Percentiles rank a stretch among this genome's conserved stretches.
Conservation (phyloP, 2,797 vertebrate species). For the Lacerta agilis region DNA sequence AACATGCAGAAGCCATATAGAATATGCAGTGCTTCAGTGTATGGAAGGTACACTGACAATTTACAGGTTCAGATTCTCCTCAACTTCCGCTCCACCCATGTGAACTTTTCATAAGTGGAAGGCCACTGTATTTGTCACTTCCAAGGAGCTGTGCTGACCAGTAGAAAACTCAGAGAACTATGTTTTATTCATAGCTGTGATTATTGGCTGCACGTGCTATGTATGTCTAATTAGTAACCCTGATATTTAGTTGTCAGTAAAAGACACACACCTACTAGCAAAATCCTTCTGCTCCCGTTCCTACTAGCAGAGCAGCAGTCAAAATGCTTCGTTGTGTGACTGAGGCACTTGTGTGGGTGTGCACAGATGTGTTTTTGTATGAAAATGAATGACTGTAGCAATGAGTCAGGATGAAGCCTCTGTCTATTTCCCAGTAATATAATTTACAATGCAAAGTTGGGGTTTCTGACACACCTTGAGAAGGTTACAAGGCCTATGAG, state of each 20-base stretch:
- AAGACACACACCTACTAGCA: background rate
- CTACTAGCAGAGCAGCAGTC: background rate
- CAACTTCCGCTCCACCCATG: background rate
- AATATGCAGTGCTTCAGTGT: background rate
- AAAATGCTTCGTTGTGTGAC: background rate
- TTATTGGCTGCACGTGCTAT: background rate
- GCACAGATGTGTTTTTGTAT: background rate
- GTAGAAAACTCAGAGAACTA: background rate
- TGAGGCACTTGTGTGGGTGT: background rate
- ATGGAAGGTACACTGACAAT: background rate
- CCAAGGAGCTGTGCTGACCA: background rate
- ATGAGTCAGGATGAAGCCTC: constrained; percentile 10
- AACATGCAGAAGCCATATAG: background rate
- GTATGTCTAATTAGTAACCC: background rate
- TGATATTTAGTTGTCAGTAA: background rate
- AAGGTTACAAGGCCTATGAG: background rate
- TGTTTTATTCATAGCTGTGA: background rate
- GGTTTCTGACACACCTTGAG: background rate
- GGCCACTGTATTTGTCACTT: background rate
- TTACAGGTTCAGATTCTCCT: background rate
- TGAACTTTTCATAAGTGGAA: background rate
- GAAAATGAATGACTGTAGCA: background rate
- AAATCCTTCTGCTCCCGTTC: background rate
- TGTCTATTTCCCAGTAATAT: constrained; percentile 1
- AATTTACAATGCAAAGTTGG: background rate